These are phyloP conservation scores for Tethya wilhelma DNA, from an alignment of 37 sponge, comb jelly and placozoan species.

Conservation along the genomic window DNA sequence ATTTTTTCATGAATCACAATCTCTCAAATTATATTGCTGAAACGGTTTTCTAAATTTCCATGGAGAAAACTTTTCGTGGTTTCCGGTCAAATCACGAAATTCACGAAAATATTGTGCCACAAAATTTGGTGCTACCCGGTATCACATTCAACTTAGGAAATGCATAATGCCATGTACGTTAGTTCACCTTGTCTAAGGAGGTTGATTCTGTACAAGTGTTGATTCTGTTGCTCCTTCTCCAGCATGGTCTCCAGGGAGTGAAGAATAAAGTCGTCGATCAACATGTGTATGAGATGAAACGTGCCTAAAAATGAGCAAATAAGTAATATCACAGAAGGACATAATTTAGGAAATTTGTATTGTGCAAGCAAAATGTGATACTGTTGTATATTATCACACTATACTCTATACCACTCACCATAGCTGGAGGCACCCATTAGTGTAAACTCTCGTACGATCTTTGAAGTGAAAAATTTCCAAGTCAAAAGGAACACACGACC, in stretches of 20 bases:
- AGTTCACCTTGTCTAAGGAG: slow-evolving; percentile 25
- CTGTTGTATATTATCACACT: background rate
- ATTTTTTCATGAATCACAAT: too few species aligned
- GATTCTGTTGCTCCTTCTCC: slow-evolving; percentile 51
- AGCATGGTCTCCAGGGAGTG: slow-evolving; percentile 62
- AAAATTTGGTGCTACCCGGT: background rate
- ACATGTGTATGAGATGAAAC: slow-evolving; percentile 78
- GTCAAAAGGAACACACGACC: slow-evolving; percentile 52
- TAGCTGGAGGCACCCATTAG: slow-evolving; percentile 81
- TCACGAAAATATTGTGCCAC: too few species aligned
- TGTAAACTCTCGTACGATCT: slow-evolving; percentile 79
- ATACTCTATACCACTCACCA: slow-evolving; percentile 33
- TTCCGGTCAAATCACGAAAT: background rate
- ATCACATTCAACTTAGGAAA: too few species aligned
- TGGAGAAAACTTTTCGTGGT: too few species aligned
- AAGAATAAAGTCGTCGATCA: slow-evolving; percentile 79
- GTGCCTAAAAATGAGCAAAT: slow-evolving; percentile 31
- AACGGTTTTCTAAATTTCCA: too few species aligned
- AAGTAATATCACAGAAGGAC: background rate
- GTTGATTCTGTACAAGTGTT: slow-evolving; percentile 28
- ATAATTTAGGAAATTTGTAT: background rate
- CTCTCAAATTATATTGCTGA: too few species aligned
- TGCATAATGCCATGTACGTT: background rate
- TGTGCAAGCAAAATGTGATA: background rate
- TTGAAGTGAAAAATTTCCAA: slow-evolving; percentile 86